Percentiles rank a stretch among this genome's conserved stretches.
Evolutionary conservation across 2,888 invertebrate species (phyloP).

Genomic region (Notodonta dromedarius): DNA sequence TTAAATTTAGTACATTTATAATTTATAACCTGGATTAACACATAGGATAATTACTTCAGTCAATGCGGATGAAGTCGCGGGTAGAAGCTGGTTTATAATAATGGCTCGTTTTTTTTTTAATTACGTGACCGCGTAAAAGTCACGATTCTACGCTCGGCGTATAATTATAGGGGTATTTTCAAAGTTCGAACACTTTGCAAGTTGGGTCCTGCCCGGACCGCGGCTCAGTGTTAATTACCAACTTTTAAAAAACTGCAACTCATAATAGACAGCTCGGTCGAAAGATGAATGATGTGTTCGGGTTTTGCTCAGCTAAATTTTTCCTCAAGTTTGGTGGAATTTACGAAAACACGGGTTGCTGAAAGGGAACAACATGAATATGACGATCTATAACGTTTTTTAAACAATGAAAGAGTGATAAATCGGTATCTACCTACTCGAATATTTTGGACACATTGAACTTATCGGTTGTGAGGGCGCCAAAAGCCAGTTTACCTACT

Average conservation of each 20-base stretch:
- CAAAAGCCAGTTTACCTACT: slow-evolving; percentile 24
- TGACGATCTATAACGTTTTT: slow-evolving; percentile 41
- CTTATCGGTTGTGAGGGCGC: slow-evolving; percentile 19
- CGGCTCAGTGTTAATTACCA: slow-evolving; percentile 79
- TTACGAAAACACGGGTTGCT: slow-evolving; percentile 46
- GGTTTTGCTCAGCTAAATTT: slow-evolving; percentile 48
- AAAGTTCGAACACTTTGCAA: slow-evolving; percentile 77
- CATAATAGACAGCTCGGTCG: slow-evolving; percentile 79
- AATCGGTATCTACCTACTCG: slow-evolving; percentile 28
- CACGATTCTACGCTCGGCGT: slow-evolving; percentile 55
- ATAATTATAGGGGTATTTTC: slow-evolving; percentile 77
- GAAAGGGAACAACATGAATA: slow-evolving; percentile 53
- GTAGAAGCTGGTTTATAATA: slow-evolving; percentile 5
- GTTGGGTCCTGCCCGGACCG: slow-evolving; percentile 69
- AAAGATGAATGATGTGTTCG: slow-evolving; percentile 81
- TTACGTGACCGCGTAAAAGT: slow-evolving; percentile 53
- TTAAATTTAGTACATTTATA: too few species aligned
- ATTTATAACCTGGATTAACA: too few species aligned
- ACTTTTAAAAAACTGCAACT: slow-evolving; percentile 82
- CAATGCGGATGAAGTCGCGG: too few species aligned
- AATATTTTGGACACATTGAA: slow-evolving; percentile 22
- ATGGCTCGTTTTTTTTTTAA: slow-evolving; percentile 36
- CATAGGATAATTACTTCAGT: too few species aligned
- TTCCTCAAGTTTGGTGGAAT: slow-evolving; percentile 46
- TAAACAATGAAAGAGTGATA: slow-evolving; percentile 28